Percentiles rank a stretch among this genome's conserved stretches.
These are phyloP conservation scores for Peromyscus aztecus DNA, from an alignment of 2,797 vertebrate species.

Conservation along the genomic window DNA sequence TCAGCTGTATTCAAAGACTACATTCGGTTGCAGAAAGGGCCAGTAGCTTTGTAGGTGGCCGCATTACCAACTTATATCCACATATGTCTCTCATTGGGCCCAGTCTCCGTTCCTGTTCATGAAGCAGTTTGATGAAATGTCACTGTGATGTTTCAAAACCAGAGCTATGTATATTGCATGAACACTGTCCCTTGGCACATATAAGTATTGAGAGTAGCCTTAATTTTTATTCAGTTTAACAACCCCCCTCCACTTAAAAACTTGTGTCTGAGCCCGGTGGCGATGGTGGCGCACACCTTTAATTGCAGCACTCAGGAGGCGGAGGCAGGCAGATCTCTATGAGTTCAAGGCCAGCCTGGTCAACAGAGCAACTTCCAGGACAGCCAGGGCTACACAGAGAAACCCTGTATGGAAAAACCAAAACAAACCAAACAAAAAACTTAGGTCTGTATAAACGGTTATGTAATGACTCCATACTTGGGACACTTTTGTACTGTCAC, in stretches of 20 bases:
- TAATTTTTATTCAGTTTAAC: constrained; percentile 3
- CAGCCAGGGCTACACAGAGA: not conserved
- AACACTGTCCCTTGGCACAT: not conserved
- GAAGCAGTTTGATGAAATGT: not conserved
- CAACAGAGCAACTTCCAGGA: not conserved
- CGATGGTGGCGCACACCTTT: not conserved
- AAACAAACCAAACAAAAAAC: not conserved
- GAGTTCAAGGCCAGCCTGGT: not conserved
- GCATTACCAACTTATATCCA: not conserved
- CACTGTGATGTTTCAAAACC: not conserved
- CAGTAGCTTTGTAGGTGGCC: not conserved
- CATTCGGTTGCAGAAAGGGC: not conserved
- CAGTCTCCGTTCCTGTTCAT: not conserved
- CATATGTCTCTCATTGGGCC: not conserved
- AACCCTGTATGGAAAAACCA: not conserved
- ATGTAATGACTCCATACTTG: not conserved
- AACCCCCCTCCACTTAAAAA: not conserved
- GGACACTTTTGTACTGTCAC: not conserved
- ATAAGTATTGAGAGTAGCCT: not conserved
- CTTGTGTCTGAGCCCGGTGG: not conserved
- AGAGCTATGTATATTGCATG: not conserved
- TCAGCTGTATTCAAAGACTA: not conserved
- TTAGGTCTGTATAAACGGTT: not conserved
- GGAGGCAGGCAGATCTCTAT: not conserved
- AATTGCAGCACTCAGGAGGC: not conserved